Percentiles rank a stretch among this genome's conserved stretches.
Conservation (phyloP, 2,113 vertebrate genomes). For the Cygnus buccinator region DNA sequence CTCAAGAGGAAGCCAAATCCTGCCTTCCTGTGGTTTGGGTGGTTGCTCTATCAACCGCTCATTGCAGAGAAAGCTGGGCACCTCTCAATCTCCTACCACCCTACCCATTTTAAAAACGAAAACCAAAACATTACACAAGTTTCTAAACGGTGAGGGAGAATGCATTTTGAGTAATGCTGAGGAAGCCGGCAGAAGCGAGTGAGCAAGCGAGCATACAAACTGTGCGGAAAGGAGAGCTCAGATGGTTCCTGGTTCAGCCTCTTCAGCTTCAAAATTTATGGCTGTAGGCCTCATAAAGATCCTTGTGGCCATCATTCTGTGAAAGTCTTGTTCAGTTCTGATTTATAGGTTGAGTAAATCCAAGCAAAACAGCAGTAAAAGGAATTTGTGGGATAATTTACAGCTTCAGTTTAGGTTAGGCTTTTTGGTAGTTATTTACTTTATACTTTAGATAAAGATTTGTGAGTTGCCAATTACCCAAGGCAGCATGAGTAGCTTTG, state of each 20-base stretch:
- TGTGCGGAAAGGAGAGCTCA: not conserved
- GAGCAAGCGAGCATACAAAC: accelerated
- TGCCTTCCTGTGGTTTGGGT: not conserved
- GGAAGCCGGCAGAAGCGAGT: not conserved
- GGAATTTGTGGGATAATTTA: constrained; percentile 38
- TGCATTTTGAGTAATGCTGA: not conserved
- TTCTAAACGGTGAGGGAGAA: not conserved
- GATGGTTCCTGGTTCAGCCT: not conserved
- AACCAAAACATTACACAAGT: not conserved
- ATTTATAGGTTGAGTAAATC: constrained; percentile 51
- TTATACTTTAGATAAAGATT: constrained; percentile 50
- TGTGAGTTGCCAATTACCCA: constrained; percentile 40
- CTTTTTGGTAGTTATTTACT: constrained; percentile 55
- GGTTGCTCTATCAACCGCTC: not conserved
- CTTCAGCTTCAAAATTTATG: constrained; percentile 21
- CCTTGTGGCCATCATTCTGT: not conserved
- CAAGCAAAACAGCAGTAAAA: constrained; percentile 38
- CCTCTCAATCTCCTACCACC: not conserved
- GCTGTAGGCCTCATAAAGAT: constrained; percentile 2
- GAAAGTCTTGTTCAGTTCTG: constrained; percentile 4
- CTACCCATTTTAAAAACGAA: not conserved
- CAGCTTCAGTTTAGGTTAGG: not conserved
- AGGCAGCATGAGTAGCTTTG: not conserved
- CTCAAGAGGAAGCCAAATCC: not conserved
- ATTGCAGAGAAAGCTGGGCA: not conserved